These are phyloP conservation scores for Poeciliopsis presidionis DNA, from an alignment of 2,797 vertebrate species.

Conservation along the genomic window DNA sequence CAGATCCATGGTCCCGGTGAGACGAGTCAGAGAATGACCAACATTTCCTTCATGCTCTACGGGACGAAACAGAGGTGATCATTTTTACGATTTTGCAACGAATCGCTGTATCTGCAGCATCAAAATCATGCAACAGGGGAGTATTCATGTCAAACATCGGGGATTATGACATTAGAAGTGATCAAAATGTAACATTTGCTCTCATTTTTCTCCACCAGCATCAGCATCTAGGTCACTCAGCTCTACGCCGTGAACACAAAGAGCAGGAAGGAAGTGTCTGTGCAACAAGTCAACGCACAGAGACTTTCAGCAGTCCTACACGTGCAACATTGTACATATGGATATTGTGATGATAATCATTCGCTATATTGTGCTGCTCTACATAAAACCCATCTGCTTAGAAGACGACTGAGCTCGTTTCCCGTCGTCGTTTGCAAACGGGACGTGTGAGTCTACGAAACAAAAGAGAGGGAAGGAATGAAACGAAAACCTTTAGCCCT, in stretches of 20 bases:
- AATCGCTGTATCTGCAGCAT: not conserved
- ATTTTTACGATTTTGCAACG: not conserved
- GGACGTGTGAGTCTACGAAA: not conserved
- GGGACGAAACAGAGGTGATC: not conserved
- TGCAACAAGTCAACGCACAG: not conserved
- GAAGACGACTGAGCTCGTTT: not conserved
- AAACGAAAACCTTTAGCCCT: constrained; percentile 17
- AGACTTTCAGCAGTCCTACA: not conserved
- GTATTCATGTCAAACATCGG: not conserved
- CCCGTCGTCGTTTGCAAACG: not conserved
- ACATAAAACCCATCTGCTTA: not conserved
- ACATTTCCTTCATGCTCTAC: not conserved
- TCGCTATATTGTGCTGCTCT: not conserved
- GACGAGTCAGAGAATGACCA: not conserved
- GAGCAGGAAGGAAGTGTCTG: not conserved
- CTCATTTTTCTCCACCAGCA: not conserved
- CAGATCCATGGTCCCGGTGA: not conserved
- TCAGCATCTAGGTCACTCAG: not conserved
- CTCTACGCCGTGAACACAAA: not conserved
- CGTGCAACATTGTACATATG: not conserved
- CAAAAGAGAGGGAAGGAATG: not conserved
- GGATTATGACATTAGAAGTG: not conserved
- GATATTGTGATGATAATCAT: not conserved
- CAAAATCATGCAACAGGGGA: not conserved
- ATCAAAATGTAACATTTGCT: not conserved